Evolutionary conservation across 2,797 vertebrate species (phyloP).

Genomic region (Myotis planiceps): DNA sequence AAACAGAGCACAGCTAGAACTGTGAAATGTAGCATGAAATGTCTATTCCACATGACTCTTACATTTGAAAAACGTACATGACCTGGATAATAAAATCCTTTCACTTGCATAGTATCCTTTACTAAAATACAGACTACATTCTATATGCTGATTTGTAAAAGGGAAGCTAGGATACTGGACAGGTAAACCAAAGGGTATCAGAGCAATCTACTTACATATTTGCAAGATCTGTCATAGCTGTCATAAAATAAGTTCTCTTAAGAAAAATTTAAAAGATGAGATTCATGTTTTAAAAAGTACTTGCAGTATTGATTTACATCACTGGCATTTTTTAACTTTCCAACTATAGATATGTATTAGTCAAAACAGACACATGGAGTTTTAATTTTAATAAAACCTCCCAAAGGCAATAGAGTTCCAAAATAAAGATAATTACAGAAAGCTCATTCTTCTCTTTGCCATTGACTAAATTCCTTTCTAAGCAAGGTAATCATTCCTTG

Average conservation of each 20-base stretch:
- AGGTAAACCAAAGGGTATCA: not conserved
- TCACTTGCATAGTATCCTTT: not conserved
- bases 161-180: not conserved
- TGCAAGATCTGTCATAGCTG: not conserved
- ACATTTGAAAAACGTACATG: not conserved
- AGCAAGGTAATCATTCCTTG: not conserved
- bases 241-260: not conserved
- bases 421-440: not conserved
- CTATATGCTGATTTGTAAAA: not conserved
- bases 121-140: not conserved
- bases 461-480: not conserved
- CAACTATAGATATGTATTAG: not conserved
- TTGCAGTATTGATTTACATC: not conserved
- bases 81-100: not conserved
- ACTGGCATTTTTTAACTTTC: not conserved
- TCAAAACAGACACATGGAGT: not conserved
- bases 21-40: not conserved
- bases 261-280: not conserved
- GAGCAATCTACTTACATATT: not conserved
- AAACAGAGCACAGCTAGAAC: not conserved
- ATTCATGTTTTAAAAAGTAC: not conserved
- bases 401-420: not conserved
- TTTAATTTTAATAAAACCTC: constrained; percentile 41
- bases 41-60: not conserved
- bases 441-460: not conserved